Evolutionary conservation across 2,888 invertebrate species (phyloP).

Genomic region (Caenorhabditis uteleia): DNA sequence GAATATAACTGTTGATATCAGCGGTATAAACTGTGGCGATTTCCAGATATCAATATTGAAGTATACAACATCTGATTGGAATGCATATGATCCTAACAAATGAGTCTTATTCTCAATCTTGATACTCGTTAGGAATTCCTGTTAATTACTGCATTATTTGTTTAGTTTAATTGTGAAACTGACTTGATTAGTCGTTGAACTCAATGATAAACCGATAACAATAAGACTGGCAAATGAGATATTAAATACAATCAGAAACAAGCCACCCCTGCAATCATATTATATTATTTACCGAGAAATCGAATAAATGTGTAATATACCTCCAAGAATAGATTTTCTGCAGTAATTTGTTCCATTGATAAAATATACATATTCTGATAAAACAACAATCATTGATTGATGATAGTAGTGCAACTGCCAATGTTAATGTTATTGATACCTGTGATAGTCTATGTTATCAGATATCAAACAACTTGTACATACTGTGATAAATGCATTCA

Average conservation of each 20-base stretch:
- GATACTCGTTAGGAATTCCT: no score
- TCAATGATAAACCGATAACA: no score
- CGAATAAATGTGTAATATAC: constrained; percentile 1
- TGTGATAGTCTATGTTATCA: background rate
- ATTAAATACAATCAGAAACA: no score
- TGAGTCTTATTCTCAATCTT: background rate
- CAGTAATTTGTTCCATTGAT: constrained; percentile 18
- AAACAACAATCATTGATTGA: constrained; percentile 34
- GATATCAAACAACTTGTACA: background rate
- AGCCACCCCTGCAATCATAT: no score
- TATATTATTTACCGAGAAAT: no score
- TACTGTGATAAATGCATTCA: constrained; percentile 16
- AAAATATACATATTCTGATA: constrained; percentile 22
- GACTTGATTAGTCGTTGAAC: no score
- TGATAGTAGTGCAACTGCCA: constrained; percentile 11
- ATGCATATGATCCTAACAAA: constrained; percentile 15
- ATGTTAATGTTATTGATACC: constrained; percentile 9
- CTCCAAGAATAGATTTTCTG: constrained; percentile 12
- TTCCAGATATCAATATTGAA: constrained; percentile 17
- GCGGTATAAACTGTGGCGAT: background rate
- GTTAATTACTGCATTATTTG: no score
- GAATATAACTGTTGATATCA: constrained; percentile 2
- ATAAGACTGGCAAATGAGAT: no score
- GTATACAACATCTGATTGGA: constrained; percentile 8
- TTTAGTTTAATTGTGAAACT: no score